Percentiles rank a stretch among this genome's conserved stretches.
These are phyloP conservation scores for Nilaparvata lugens DNA, from an alignment of 1,140 invertebrate species.

Conservation along the genomic window DNA sequence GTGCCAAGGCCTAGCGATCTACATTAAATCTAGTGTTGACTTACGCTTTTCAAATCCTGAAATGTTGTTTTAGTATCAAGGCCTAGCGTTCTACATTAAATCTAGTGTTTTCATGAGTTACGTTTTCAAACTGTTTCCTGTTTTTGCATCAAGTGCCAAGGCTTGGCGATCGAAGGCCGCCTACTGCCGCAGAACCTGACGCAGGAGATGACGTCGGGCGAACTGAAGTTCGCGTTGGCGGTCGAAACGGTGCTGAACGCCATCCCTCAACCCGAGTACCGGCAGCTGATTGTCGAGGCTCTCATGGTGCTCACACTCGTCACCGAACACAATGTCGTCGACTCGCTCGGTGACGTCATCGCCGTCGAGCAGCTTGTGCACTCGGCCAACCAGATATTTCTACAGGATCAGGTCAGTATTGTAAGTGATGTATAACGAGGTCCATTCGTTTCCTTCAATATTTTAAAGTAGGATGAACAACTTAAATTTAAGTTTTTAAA, in stretches of 20 bases:
- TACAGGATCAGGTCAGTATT: slow-evolving; percentile 97
- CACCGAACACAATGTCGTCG: slow-evolving; percentile 74
- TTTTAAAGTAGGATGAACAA: no score
- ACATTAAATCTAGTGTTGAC: not conserved
- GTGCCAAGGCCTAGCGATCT: no score
- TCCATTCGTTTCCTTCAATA: no score
- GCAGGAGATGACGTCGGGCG: slow-evolving; percentile 97
- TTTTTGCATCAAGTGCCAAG: slow-evolving; percentile 68
- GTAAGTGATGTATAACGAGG: no score
- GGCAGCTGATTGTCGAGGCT: slow-evolving; percentile 95
- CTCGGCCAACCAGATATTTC: slow-evolving; percentile 88
- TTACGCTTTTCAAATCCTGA: not conserved
- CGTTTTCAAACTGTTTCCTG: slow-evolving; percentile 25
- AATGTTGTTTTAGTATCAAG: no score
- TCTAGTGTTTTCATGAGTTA: not conserved
- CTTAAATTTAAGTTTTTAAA: no score
- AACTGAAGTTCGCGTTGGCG: slow-evolving; percentile 95
- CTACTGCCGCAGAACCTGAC: slow-evolving; percentile 83
- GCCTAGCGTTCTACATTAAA: no score
- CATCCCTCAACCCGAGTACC: slow-evolving; percentile 96
- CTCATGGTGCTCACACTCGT: slow-evolving; percentile 91
- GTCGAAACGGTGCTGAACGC: slow-evolving; percentile 96
- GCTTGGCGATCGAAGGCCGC: slow-evolving; percentile 80
- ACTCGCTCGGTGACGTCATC: slow-evolving; percentile 70
- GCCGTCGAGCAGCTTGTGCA: slow-evolving; percentile 89